Evolutionary conservation across 2,113 vertebrate genomes (phyloP).

Genomic region (Psophia crepitans): DNA sequence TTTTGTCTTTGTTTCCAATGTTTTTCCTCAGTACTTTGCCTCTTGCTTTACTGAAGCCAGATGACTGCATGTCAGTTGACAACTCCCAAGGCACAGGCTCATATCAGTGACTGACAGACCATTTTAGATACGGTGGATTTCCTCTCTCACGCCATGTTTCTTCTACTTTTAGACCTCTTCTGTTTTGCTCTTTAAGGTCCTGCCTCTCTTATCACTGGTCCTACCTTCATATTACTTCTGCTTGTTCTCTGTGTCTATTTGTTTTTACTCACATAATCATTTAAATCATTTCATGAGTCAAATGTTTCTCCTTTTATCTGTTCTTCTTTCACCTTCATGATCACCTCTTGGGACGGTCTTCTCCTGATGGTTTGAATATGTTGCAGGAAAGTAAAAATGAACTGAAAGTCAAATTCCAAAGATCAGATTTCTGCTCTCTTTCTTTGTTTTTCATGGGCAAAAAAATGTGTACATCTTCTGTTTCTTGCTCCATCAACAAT

Average conservation of each 20-base stretch:
- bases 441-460: background rate
- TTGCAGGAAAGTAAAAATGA: background rate
- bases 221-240: background rate
- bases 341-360: background rate
- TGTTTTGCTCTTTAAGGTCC: background rate
- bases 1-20: background rate
- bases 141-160: background rate
- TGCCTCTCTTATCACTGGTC: background rate
- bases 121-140: background rate
- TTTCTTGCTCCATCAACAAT: background rate
- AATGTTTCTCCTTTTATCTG: background rate
- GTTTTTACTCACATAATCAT: background rate
- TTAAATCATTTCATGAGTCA: background rate
- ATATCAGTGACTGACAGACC: background rate
- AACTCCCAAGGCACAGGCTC: background rate
- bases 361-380: background rate
- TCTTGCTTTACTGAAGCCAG: background rate
- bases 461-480: background rate
- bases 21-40: background rate
- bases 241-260: background rate
- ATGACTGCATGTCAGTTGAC: background rate
- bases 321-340: background rate
- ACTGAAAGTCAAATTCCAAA: background rate
- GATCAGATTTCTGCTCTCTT: background rate
- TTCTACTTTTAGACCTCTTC: background rate